Conservation (phyloP, 2,888 invertebrate genomes). For the Proisotoma minuta region DNA sequence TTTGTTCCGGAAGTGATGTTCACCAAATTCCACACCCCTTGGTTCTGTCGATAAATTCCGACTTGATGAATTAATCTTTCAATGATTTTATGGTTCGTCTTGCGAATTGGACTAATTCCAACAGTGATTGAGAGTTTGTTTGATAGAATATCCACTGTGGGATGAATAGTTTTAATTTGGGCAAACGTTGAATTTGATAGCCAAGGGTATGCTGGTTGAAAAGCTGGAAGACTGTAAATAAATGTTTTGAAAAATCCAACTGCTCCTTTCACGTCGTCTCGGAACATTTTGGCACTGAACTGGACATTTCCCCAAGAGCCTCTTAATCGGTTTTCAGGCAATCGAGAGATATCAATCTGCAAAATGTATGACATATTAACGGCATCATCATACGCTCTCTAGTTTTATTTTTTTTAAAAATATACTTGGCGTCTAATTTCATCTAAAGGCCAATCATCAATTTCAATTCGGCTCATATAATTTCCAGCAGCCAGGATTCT, state of each 20-base stretch:
- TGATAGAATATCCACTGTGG: not conserved
- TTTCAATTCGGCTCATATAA: conserved; percentile 24
- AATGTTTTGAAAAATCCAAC: conserved; percentile 21
- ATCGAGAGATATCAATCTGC: conserved; percentile 23
- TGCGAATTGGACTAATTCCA: not conserved
- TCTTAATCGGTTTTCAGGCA: conserved; percentile 12
- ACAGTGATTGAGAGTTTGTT: not conserved
- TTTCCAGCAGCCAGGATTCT: conserved; percentile 39
- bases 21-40: conserved; percentile 1
- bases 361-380: not conserved
- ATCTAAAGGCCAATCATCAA: conserved; percentile 28
- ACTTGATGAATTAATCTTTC: not conserved
- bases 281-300: conserved; percentile 38
- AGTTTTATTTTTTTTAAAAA: too few species aligned
- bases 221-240: conserved; percentile 28
- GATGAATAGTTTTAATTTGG: not conserved
- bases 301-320: conserved; percentile 41
- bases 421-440: conserved; percentile 31
- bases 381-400: too few species aligned
- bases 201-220: conserved; percentile 35
- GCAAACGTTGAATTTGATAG: conserved; percentile 8
- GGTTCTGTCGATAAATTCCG: not conserved
- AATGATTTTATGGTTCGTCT: not conserved
- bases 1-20: too few species aligned
- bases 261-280: conserved; percentile 16